Evolutionary conservation across 1,140 invertebrate genomes (phyloP).

Genomic region (Drosophila nasuta): DNA sequence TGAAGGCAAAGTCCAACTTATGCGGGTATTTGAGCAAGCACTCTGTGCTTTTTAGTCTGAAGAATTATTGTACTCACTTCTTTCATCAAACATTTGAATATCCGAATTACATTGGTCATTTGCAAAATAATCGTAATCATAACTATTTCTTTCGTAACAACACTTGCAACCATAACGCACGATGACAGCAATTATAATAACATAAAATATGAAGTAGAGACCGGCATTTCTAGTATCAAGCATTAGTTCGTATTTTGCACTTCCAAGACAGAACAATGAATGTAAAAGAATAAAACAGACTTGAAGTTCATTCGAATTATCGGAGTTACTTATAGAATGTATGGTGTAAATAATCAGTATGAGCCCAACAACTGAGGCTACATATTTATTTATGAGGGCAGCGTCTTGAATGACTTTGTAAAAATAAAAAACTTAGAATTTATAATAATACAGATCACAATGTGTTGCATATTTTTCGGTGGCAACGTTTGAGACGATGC

Average conservation of each 20-base stretch:
- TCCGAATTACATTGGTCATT: background rate
- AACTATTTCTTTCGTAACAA: background rate
- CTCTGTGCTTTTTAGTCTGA: too few species aligned
- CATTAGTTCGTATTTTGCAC: background rate
- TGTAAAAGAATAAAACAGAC: background rate
- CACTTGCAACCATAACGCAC: conserved; percentile 9
- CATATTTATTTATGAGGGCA: too few species aligned
- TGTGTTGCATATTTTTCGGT: background rate
- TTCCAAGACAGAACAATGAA: background rate
- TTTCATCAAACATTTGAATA: background rate
- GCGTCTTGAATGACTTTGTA: too few species aligned
- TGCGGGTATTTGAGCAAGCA: too few species aligned
- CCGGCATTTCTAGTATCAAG: background rate
- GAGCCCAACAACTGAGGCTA: background rate
- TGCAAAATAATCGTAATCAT: conserved; percentile 6
- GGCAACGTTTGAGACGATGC: background rate
- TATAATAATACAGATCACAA: background rate
- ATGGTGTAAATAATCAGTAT: too few species aligned
- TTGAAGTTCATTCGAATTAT: background rate
- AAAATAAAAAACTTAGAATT: too few species aligned
- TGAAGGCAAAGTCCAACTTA: too few species aligned
- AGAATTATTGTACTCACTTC: background rate
- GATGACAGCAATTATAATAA: conserved; percentile 8
- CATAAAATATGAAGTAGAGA: background rate
- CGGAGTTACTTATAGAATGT: background rate